phyloP scores from a whole-genome alignment of 23 tunicate genomes.

The Styela clava region DNA sequence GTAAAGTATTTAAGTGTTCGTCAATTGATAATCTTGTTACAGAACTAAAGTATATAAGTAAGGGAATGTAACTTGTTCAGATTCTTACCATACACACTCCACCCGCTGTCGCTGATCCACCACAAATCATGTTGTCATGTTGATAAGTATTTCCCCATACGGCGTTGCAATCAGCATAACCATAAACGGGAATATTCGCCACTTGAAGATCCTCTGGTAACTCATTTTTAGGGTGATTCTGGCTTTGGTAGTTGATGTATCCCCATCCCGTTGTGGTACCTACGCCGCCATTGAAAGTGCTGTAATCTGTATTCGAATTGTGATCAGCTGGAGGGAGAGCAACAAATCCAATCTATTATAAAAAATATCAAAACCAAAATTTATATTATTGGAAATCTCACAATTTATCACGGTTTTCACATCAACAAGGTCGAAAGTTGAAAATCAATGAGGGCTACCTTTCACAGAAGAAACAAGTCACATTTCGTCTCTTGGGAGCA shows the following conservation, averaged over 20 bases:
- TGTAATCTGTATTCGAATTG: not conserved
- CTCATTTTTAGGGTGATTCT: not conserved
- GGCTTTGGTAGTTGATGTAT: not conserved
- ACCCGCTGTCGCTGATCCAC: not conserved
- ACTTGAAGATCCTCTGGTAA: constrained; percentile 12
- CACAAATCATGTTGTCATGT: constrained; percentile 2
- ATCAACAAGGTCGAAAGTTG: no score
- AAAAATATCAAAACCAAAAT: no score
- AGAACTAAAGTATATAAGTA: no score
- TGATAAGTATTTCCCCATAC: constrained; percentile 6
- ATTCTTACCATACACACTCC: constrained; percentile 21
- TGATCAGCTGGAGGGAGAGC: not conserved
- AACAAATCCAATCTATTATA: not conserved
- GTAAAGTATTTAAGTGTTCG: no score
- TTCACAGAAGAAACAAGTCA: no score
- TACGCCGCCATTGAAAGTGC: no score
- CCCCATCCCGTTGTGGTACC: constrained; percentile 23
- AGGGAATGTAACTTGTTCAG: no score
- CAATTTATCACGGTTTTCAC: no score
- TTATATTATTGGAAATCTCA: no score
- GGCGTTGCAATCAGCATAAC: not conserved
- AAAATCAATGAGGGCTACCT: no score
- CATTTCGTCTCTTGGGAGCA: no score
- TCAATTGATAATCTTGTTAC: no score
- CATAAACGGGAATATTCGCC: not conserved